Evolutionary conservation across 1,140 invertebrate genomes (phyloP), one percentile per base, ranked within the genome.

Genomic region (Drosophila tani): DNA sequence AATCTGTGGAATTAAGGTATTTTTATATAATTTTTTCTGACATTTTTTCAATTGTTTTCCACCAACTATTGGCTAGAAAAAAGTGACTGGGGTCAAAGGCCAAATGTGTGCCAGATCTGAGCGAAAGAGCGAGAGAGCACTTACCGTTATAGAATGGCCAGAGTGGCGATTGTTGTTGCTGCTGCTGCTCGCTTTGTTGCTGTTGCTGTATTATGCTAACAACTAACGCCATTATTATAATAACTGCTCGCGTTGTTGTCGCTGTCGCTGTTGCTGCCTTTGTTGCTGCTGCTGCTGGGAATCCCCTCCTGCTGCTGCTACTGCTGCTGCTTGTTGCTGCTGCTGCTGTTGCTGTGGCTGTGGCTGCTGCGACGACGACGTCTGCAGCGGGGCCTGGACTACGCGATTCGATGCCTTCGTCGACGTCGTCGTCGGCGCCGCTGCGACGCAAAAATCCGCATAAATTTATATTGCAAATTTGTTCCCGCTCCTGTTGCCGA

Each of bases 161-260:
- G 55, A 67, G 77, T 65, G 59, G 55, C 51, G 59, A 46, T 71
- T 82, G 69, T 70, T 79, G 51, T 56, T 64, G 17, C 12, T 69
- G 64, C 19, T 40, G 69, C 29, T 19, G 35, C 12, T 41, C 17
- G n/a, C n/a, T 15, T 40, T 63, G 53, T 46, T 86, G 79, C 51
- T 86, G 63, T 66, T 86, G 67, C 58, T 87, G 83, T 77, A 73
- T 81, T 88, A 88, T 87, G 80, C 63, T 88, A 81, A 88, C 86
- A 88, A 87, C 77, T 83, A 88, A 75, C 84, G 77, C 74, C 81
- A 84, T 88, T 87, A 87, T 81, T 69, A 80, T 83, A 80, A 82
- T 86, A 87, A 83, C 76, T 67, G 79, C 49, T 51, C 67, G 67
- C 71, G 77, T 55, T 53, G 73, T 50, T 58, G 55, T 29, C 51